These are phyloP conservation scores for Coelopa pilipes DNA, from an alignment of 2,888 invertebrate genomes.

Conservation along the genomic window DNA sequence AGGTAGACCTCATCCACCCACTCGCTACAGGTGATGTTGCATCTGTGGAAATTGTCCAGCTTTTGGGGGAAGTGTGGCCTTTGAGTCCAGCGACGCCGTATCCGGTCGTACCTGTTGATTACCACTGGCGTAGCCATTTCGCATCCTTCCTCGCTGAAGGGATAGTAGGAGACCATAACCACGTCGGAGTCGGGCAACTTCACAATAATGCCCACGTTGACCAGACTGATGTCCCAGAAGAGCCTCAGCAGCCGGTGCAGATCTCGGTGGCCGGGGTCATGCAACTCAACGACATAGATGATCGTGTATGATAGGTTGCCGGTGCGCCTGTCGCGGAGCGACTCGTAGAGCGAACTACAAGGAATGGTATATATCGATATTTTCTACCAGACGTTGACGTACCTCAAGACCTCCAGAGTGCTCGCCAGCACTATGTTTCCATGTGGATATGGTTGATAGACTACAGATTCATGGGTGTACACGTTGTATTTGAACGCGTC, in stretches of 20 bases:
- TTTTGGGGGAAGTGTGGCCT: conserved; percentile 51
- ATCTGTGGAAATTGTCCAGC: conserved; percentile 54
- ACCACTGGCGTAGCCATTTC: conserved; percentile 45
- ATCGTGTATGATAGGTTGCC: conserved; percentile 50
- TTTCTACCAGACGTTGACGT: too few species aligned
- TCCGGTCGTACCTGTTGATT: conserved; percentile 48
- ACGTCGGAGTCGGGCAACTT: conserved; percentile 36
- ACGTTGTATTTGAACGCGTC: too few species aligned
- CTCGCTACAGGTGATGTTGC: conserved; percentile 54
- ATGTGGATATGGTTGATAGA: conserved; percentile 34
- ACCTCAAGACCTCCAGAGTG: conserved; percentile 43
- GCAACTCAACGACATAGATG: conserved; percentile 46
- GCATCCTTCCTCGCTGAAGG: conserved; percentile 50
- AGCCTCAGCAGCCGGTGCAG: conserved; percentile 43
- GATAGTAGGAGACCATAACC: conserved; percentile 53
- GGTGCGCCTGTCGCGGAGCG: conserved; percentile 43
- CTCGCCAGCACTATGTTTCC: conserved; percentile 49
- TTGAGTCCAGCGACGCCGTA: conserved; percentile 42
- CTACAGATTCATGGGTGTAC: background rate
- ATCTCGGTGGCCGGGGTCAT: conserved; percentile 36
- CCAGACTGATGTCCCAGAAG: conserved; percentile 50
- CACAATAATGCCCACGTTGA: conserved; percentile 50
- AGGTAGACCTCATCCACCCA: conserved; percentile 58
- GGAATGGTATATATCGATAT: background rate
- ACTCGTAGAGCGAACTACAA: conserved; percentile 39